These are phyloP conservation scores for Protophormia terraenovae DNA, from an alignment of 2,888 invertebrate species.

Conservation along the genomic window DNA sequence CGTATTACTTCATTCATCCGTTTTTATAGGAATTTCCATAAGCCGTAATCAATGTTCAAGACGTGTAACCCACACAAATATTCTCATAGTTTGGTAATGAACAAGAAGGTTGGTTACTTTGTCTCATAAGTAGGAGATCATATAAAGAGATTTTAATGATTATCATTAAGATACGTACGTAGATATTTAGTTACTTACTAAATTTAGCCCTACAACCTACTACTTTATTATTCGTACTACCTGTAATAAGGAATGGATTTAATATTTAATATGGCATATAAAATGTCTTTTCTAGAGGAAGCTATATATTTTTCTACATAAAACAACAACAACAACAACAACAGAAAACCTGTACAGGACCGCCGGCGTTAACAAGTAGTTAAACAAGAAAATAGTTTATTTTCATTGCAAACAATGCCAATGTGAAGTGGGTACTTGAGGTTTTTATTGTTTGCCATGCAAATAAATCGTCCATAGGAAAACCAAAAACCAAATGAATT, in stretches of 20 bases:
- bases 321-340: no score
- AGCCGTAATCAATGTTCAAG: slow-evolving; percentile 37
- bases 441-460: slow-evolving; percentile 74
- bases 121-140: slow-evolving; percentile 36
- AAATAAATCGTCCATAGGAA: slow-evolving; percentile 72
- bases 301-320: slow-evolving; percentile 40
- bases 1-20: slow-evolving; percentile 56
- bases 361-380: slow-evolving; percentile 72
- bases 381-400: slow-evolving; percentile 62
- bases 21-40: slow-evolving; percentile 54
- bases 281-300: slow-evolving; percentile 29
- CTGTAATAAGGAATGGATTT: slow-evolving; percentile 28
- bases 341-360: slow-evolving; percentile 33
- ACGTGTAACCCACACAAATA: background rate
- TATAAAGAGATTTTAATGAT: slow-evolving; percentile 53
- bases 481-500: slow-evolving; percentile 27
- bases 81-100: background rate
- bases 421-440: slow-evolving; percentile 75
- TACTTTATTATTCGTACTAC: no score
- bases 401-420: slow-evolving; percentile 59
- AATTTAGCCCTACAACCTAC: background rate
- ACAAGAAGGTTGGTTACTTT: slow-evolving; percentile 20
- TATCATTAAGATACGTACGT: slow-evolving; percentile 42
- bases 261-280: slow-evolving; percentile 19
- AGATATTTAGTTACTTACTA: background rate